Evolutionary conservation across 1,140 invertebrate species (phyloP), one percentile per base, ranked within the genome.

Genomic region (Heliothis subflexa): DNA sequence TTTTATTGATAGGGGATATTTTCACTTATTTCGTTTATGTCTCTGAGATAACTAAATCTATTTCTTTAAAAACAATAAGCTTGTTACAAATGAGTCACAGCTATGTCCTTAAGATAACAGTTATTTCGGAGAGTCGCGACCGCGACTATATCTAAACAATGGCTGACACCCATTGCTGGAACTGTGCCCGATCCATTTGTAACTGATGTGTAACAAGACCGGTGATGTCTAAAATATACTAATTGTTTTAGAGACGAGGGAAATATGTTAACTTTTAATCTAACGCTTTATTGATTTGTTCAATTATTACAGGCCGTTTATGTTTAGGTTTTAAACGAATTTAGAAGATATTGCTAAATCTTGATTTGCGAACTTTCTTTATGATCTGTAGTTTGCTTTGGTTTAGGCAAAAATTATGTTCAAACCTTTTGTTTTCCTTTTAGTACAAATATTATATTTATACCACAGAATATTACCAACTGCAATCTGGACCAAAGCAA

Each of bases 111-210:
- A 79, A 85, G 55, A 28, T 9, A 72, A 10, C 61, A 66, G 78
- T 79, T 86, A 86, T 86, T 85, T 86, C 78, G 52, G 81, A 79
- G 45, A 7, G 64, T 18, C 64, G 64, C 64, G 45, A 45, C 18
- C 64, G 64, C 52, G 54, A 16, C 75, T 83, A 75, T 79, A 82
- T 78, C 81, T 81, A 79, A 85, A 88, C 86, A 86, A 85, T 82
- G 79, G 80, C 47, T 61, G 81, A 81, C 78, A 81, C 78, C 70
- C 79, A 25, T 47, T 25, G 80, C 78, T 87, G 83, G 86, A 85
- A 80, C 73, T 50, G 74, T 85, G 84, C 86, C 86, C 86, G 79
- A 80, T 79, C 75, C 79, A 82, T 85, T 86, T 84, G 84, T 84
- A 81, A 81, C 73, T 78, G 75, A 80, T 81, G 79, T 82, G 72